Base-by-base conservation (phyloP, 1,140 invertebrate genomes). In the Pogonomyrmex californicus region DNA sequence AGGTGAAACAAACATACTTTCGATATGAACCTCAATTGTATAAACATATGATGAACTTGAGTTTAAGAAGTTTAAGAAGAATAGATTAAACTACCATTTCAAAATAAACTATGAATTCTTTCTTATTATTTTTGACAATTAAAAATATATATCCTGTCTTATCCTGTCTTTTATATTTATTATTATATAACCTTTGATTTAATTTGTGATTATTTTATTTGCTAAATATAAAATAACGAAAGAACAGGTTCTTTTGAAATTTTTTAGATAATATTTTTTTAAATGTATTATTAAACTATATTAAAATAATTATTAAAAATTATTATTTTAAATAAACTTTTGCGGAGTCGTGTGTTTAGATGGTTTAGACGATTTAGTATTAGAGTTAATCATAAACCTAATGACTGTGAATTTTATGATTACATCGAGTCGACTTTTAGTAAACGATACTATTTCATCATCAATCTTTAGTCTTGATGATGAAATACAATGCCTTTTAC, bases 401-500 rank as follows among this genome's bases (percentile, higher is more conserved):
- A 7, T 14, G 47, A 47, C 12, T 30, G 38, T 3, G 41, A 47
- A 68, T 68, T 68, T 68, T 49, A 47, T 7, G 23, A 60, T 68
- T 30, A 9, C 41, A 12, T 4, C n/a, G 4, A 47, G 65, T 30
- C 41, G 4, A 68, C 23, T 68, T 44, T 14, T 54, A 33, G 30
- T 14, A 71, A 54, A 73, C 33, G 9, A 54, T 38, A 73, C 2
- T 71, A 71, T 71, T 71, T 73, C 49, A 38, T 36, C 9, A 49
- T 38, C 23, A 70, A 70, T 70, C 49, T 54, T 73, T 38, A 56
- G 33, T 38, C 17, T 36, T 10, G 9, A 47, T 23, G 41, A 23
- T 44, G 38, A 5, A 60, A 77, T 76, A 44, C 60, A 62, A 30
- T 23, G 14, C 30, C 44, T 78, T 65, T 78, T 38, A 49, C 30